Evolutionary conservation across 1,140 invertebrate genomes (phyloP).

Genomic region (Drosophila guanche): DNA sequence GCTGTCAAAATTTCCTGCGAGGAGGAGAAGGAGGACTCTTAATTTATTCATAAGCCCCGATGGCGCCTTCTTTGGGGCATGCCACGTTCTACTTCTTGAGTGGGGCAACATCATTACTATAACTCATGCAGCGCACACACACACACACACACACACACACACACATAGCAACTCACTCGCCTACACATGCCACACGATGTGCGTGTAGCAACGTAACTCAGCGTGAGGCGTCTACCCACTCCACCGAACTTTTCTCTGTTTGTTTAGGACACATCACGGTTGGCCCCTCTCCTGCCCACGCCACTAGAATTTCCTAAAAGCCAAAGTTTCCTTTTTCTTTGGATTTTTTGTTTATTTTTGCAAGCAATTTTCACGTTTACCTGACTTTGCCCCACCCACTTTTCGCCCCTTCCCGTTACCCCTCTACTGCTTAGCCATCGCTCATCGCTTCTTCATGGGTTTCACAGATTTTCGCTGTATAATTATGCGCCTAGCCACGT

Average conservation of each 20-base stretch:
- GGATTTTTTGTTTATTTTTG: constrained; percentile 35
- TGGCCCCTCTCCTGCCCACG: too few species aligned
- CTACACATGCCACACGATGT: constrained; percentile 45
- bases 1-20: constrained; percentile 56
- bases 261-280: constrained; percentile 66
- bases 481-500: constrained; percentile 46
- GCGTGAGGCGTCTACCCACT: constrained; percentile 36
- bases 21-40: constrained; percentile 42
- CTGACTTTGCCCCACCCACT: constrained; percentile 22
- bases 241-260: constrained; percentile 44
- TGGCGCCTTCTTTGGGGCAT: constrained; percentile 36
- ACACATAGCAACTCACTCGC: constrained; percentile 22
- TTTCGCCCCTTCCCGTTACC: too few species aligned
- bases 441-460: constrained; percentile 10
- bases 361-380: constrained; percentile 54
- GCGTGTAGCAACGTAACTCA: constrained; percentile 77
- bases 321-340: constrained; percentile 39
- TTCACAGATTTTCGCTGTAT: constrained; percentile 55
- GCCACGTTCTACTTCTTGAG: constrained; percentile 55
- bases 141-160: too few species aligned
- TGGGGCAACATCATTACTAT: constrained; percentile 80
- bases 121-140: constrained; percentile 67
- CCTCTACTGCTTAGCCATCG: neutral
- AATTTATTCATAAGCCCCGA: constrained; percentile 79
- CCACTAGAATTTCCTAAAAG: constrained; percentile 51